Conservation (phyloP, 2,113 vertebrate species). For the Ptilonorhynchus violaceus region DNA sequence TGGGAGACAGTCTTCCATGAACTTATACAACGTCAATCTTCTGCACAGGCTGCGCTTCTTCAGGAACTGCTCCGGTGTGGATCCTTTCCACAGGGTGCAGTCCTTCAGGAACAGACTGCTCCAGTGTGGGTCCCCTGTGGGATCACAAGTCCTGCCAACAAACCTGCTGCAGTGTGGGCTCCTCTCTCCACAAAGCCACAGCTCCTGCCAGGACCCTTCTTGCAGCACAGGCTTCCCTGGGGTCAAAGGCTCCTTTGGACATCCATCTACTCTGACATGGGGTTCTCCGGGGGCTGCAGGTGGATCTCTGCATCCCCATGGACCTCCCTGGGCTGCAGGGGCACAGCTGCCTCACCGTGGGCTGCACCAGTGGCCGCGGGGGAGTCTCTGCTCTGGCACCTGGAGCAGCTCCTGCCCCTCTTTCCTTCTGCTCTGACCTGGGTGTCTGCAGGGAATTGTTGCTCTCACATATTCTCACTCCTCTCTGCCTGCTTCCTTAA, state of each 20-base stretch:
- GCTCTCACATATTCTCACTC: not conserved
- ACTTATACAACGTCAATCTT: fast-evolving
- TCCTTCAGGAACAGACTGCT: not conserved
- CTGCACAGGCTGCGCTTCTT: not conserved
- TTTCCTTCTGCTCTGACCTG: not conserved
- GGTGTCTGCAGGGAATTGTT: not conserved
- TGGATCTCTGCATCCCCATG: not conserved
- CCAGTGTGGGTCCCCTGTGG: not conserved
- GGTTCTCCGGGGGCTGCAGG: not conserved
- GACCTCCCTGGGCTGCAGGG: not conserved
- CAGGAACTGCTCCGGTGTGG: not conserved
- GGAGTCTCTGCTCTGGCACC: not conserved
- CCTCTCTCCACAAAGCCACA: not conserved
- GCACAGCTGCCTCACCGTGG: not conserved
- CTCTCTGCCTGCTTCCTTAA: not conserved
- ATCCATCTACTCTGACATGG: not conserved
- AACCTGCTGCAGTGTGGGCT: not conserved
- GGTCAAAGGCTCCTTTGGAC: not conserved
- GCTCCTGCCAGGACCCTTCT: not conserved
- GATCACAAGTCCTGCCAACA: not conserved
- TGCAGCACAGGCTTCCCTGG: not conserved
- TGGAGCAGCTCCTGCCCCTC: not conserved
- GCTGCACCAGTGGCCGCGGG: not conserved
- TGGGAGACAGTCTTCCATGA: not conserved
- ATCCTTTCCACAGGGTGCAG: not conserved